Evolutionary conservation across 92 coral and sea anemone species (phyloP).

Genomic region (Parazoanthus swiftii): DNA sequence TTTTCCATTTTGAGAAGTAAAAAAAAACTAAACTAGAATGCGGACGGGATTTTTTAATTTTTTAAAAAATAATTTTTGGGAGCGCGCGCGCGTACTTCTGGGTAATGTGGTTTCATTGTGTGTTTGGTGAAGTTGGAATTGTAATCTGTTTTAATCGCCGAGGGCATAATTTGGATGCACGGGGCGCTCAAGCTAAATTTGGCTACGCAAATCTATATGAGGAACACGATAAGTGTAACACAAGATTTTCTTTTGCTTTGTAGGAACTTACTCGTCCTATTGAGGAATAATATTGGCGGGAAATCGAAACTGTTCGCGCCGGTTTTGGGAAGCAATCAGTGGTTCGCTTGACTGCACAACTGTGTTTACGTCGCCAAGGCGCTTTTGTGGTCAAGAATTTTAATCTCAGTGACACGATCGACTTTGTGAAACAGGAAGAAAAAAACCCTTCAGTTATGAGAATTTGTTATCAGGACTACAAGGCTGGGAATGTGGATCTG

Average conservation of each 20-base stretch:
- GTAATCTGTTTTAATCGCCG: background rate
- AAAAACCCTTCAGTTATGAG: conserved; percentile 5
- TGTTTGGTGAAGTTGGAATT: conserved; percentile 1
- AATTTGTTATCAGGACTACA: background rate
- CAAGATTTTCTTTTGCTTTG: background rate
- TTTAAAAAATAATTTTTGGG: background rate
- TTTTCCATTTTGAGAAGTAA: too few species aligned
- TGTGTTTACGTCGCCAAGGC: conserved; percentile 24
- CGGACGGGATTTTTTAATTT: too few species aligned
- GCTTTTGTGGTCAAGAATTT: conserved; percentile 6
- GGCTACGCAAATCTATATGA: conserved; percentile 5
- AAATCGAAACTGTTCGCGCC: conserved; percentile 20
- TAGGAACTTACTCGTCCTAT: background rate
- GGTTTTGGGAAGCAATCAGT: background rate
- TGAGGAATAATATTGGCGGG: background rate
- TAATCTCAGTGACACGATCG: background rate
- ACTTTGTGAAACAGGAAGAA: conserved; percentile 5
- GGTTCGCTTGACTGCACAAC: background rate
- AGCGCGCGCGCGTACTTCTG: conserved; percentile 3
- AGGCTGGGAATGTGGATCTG: background rate
- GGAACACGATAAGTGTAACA: conserved; percentile 15
- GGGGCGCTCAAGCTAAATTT: background rate
- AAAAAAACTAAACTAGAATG: too few species aligned
- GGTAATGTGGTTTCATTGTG: background rate
- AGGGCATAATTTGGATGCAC: background rate